Conservation (phyloP, 2,113 vertebrate genomes). For the Speoplatyrhinus poulsoni region DNA sequence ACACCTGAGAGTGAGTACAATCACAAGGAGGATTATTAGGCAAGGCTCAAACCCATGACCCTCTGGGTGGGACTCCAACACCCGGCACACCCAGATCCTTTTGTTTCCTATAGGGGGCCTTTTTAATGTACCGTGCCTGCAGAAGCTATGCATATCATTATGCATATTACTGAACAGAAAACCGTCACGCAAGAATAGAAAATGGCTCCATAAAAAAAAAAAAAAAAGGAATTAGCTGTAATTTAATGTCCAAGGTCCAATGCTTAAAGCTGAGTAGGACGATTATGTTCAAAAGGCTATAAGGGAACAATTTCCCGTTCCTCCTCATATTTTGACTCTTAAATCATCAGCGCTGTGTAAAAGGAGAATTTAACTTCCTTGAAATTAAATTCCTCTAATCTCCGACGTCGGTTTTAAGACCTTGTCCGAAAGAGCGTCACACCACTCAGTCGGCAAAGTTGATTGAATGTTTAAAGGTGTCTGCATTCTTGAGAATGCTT, state of each 20-base stretch:
- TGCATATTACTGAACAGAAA: slow-evolving; percentile 5
- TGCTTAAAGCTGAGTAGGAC: slow-evolving; percentile 59
- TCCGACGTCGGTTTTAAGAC: slow-evolving; percentile 61
- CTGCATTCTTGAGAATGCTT: slow-evolving; percentile 1
- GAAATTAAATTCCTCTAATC: slow-evolving; percentile 73
- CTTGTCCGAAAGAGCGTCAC: slow-evolving; percentile 58
- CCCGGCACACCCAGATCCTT: neutral
- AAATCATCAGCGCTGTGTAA: slow-evolving; percentile 58
- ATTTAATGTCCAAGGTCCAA: slow-evolving; percentile 67
- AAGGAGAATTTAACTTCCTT: slow-evolving; percentile 67
- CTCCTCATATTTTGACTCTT: slow-evolving; percentile 62
- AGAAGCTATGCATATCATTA: slow-evolving; percentile 41
- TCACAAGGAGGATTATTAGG: neutral
- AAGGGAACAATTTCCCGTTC: slow-evolving; percentile 50
- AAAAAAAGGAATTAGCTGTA: slow-evolving; percentile 58
- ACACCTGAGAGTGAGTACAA: neutral
- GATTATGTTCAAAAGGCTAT: slow-evolving; percentile 55
- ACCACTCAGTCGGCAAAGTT: slow-evolving; percentile 56
- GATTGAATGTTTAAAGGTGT: slow-evolving; percentile 64
- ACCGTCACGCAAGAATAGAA: slow-evolving; percentile 28
- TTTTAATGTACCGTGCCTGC: neutral
- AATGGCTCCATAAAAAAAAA: slow-evolving; percentile 11
- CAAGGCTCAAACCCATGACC: no score
- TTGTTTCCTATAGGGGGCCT: neutral
- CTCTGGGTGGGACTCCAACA: no score